Evolutionary conservation across 2,888 invertebrate species (phyloP).

Genomic region (Eupithecia insigniata): DNA sequence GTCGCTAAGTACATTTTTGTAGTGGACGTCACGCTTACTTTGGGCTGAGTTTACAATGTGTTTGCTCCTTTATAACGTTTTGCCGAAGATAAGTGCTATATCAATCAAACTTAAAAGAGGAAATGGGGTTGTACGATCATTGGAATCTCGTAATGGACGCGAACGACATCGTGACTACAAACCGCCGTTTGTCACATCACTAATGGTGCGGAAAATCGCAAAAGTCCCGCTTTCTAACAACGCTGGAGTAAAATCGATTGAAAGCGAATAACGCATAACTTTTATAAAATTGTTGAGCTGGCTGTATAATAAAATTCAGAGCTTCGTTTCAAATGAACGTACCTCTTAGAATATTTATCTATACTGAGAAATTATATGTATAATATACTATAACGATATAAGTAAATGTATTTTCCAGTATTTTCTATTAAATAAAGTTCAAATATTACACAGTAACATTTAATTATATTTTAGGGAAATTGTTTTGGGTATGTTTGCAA

Average conservation of each 20-base stretch:
- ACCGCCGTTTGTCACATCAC: conserved; percentile 77
- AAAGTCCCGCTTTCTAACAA: conserved; percentile 70
- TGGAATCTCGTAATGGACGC: conserved; percentile 75
- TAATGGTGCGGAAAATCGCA: conserved; percentile 79
- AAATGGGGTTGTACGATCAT: conserved; percentile 72
- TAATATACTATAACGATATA: no score
- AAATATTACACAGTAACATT: no score
- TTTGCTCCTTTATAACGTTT: conserved; percentile 21
- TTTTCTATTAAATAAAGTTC: no score
- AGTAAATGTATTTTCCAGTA: no score
- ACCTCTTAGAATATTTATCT: background rate
- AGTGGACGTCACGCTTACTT: background rate
- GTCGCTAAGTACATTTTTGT: background rate
- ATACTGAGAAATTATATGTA: no score
- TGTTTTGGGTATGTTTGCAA: no score
- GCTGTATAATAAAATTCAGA: conserved; percentile 7
- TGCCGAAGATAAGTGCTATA: conserved; percentile 61
- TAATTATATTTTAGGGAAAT: no score
- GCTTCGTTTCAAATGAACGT: background rate
- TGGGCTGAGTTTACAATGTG: background rate
- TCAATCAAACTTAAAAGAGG: conserved; percentile 69
- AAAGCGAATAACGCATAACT: conserved; percentile 62
- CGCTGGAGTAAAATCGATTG: conserved; percentile 68
- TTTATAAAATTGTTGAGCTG: conserved; percentile 27
- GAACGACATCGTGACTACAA: conserved; percentile 77